Evolutionary conservation across 2,888 invertebrate genomes (phyloP).

Genomic region (Tubiluchus corallicola): DNA sequence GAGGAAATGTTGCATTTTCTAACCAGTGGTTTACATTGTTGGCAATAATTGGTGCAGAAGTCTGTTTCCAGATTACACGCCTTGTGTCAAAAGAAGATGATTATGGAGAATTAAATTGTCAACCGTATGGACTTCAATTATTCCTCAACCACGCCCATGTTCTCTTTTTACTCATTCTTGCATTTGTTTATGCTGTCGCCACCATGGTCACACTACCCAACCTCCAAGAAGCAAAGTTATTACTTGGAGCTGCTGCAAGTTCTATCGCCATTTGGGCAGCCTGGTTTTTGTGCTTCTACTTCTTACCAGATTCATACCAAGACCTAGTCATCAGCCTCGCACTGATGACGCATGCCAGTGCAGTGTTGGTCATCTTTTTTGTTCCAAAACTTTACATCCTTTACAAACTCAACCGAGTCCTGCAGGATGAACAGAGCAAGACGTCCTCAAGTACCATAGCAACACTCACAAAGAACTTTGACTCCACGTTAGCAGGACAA

Average conservation of each 20-base stretch:
- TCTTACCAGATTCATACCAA: background rate
- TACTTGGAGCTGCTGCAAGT: background rate
- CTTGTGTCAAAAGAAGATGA: too few relatives aligned
- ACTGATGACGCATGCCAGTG: background rate
- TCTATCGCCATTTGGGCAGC: background rate
- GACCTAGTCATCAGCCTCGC: background rate
- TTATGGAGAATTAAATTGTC: too few relatives aligned
- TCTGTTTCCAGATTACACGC: conserved; percentile 14
- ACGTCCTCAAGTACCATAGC: background rate
- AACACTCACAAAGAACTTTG: conserved; percentile 3
- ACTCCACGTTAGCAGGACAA: background rate
- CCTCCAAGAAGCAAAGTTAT: background rate
- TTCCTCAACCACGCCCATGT: background rate
- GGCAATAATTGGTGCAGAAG: conserved; percentile 14
- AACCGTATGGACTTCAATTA: background rate
- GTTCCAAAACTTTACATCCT: background rate
- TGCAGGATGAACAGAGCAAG: background rate
- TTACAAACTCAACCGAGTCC: background rate
- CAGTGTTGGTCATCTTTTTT: background rate
- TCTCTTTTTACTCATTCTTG: background rate
- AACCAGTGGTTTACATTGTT: conserved; percentile 15
- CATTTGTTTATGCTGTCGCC: background rate
- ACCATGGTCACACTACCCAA: background rate
- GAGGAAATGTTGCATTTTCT: conserved; percentile 14
- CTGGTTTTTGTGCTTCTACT: background rate